Percentiles rank a stretch among this genome's conserved stretches.
phyloP scores from a whole-genome alignment of 2,888 invertebrate genomes.

The Brachylomia viminalis region DNA sequence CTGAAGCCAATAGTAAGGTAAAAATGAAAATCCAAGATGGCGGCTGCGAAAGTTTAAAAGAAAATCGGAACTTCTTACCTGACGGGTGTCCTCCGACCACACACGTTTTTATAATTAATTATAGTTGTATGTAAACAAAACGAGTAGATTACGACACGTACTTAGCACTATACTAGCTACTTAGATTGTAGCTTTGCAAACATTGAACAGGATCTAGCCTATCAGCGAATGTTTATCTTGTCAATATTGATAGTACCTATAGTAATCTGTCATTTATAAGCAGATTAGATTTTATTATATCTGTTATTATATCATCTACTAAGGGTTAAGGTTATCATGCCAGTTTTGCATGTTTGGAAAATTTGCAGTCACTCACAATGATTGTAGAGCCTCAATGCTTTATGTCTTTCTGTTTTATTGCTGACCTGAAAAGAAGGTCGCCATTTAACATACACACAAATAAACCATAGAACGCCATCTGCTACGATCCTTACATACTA shows the following conservation, averaged over 20 bases:
- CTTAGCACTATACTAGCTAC: conserved; percentile 25
- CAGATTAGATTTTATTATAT: conserved; percentile 51
- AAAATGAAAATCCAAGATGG: too few species aligned
- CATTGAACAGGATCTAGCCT: conserved; percentile 68
- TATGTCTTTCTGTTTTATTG: not conserved
- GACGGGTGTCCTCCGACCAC: too few species aligned
- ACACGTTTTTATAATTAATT: conserved; percentile 1
- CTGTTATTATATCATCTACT: conserved; percentile 25
- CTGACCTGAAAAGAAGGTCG: conserved; percentile 35
- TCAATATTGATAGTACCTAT: conserved; percentile 40
- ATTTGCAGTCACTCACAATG: not conserved
- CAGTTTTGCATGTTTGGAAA: conserved; percentile 26
- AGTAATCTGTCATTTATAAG: conserved; percentile 42
- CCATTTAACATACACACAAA: not conserved
- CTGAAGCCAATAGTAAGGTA: too few species aligned
- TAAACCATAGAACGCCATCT: not conserved
- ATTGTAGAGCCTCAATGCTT: not conserved
- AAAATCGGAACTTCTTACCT: too few species aligned
- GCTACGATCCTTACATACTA: not conserved
- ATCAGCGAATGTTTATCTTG: conserved; percentile 59
- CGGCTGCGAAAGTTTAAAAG: too few species aligned
- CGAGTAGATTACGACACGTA: conserved; percentile 29
- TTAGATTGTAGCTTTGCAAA: conserved; percentile 51
- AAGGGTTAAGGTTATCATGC: conserved; percentile 29
- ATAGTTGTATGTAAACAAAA: conserved; percentile 32